phyloP scores from a whole-genome alignment of 2,888 invertebrate species.

The Linnaemya vulpina region DNA sequence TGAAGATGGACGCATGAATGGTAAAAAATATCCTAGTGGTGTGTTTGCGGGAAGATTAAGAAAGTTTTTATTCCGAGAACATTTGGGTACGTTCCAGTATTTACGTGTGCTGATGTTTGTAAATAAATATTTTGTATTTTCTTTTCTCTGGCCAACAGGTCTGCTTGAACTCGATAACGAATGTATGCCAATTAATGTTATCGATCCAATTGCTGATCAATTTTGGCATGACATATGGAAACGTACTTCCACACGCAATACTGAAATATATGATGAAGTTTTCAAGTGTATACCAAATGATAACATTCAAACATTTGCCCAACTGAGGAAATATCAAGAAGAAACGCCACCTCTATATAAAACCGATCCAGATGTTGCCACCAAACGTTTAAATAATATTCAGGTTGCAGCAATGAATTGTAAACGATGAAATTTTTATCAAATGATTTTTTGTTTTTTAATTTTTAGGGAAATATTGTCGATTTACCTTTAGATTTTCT shows the following conservation, averaged over 20 bases:
- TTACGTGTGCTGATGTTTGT: background rate
- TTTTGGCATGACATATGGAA: slow-evolving; percentile 95
- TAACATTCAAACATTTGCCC: slow-evolving; percentile 89
- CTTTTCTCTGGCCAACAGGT: slow-evolving; percentile 75
- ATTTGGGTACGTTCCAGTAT: slow-evolving; percentile 87
- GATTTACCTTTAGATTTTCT: slow-evolving; percentile 95
- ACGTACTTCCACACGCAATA: slow-evolving; percentile 91
- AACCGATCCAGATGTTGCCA: slow-evolving; percentile 88
- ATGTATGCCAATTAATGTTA: slow-evolving; percentile 85
- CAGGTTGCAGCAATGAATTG: slow-evolving; percentile 83
- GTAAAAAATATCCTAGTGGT: slow-evolving; percentile 91
- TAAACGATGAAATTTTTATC: background rate
- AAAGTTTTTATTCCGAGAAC: slow-evolving; percentile 94
- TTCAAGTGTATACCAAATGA: slow-evolving; percentile 96
- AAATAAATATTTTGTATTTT: slow-evolving; percentile 73
- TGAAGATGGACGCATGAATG: slow-evolving; percentile 92
- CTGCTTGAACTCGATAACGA: slow-evolving; percentile 83
- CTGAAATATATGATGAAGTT: slow-evolving; percentile 94
- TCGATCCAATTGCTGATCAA: slow-evolving; percentile 90
- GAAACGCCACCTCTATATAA: slow-evolving; percentile 88
- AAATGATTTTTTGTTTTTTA: background rate
- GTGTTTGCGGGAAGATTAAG: slow-evolving; percentile 93
- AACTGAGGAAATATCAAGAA: slow-evolving; percentile 90
- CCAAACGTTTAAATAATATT: slow-evolving; percentile 89
- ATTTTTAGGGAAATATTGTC: slow-evolving; percentile 90